Base-by-base conservation (phyloP, 2,888 invertebrate species). In the Galerucella calmariensis region DNA sequence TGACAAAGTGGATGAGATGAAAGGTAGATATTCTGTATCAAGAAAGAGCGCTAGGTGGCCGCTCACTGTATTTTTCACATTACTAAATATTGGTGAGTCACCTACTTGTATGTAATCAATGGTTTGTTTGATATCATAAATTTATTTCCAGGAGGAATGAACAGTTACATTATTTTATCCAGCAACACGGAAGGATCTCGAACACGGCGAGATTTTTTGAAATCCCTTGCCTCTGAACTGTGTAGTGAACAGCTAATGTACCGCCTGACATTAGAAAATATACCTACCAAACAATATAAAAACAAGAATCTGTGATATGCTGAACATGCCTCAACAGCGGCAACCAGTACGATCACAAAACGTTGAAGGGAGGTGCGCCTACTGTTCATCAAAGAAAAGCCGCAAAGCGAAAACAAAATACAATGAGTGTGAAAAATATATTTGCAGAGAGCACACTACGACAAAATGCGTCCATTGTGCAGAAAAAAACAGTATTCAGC, bases 41-140 rank as follows among this genome's bases (percentile, higher is more conserved):
- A 69, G 69, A 61, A 59, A 59, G 24, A 59, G 51, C 11, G 44
- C 51, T 61, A 69, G 59, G 2, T 69, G 69, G 69, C 61, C 58
- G 58, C 35, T 69, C 27, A 61, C 46, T 51, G 20, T 46, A 69
- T 69, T 44, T 61, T 69, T 46, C 46, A 61, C 61, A 9, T 2
- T 69, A 58, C 35, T 69, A 35, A 61, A 61, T 44, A 69, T 58
- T 65, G 65, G 35, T 35, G 35, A 35, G 46, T 65, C 11, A 46
- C 8, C 4, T 46, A 8, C 46, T 46, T 46, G 8, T 46, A 9
- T 46, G 46, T 8, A 46, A 46, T 46, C 3, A 46, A 46, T 46
- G 8, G 8, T 46, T 2, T 46, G 46, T 46, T 46, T 46, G 46
- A 46, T 35, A 20, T 65, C 44, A 65, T 4, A 1, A n/a, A 8